Evolutionary conservation across 2,113 vertebrate genomes (phyloP).

Genomic region (Aspiorhynchus laticeps): DNA sequence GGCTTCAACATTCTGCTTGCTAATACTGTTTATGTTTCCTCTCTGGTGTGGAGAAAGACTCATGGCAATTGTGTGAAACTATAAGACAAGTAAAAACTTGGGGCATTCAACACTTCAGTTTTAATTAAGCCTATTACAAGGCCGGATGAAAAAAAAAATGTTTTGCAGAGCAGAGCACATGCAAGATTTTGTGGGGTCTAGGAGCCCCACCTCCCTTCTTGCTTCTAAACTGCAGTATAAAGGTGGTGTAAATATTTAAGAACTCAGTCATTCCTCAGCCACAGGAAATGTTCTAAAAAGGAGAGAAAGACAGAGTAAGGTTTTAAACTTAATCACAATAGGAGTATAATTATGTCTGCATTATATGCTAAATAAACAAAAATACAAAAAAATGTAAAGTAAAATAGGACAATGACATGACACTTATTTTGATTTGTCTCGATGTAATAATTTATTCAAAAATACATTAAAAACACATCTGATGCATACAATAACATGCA

Average conservation of each 20-base stretch:
- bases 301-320: conserved; percentile 37
- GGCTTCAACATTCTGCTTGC: conserved; percentile 79
- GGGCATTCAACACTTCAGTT: not conserved
- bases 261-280: conserved; percentile 65
- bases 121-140: conserved; percentile 30
- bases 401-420: not conserved
- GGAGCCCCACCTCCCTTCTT: conserved; percentile 60
- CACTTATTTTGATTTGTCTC: not conserved
- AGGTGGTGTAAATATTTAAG: conserved; percentile 59
- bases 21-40: conserved; percentile 82
- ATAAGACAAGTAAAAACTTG: conserved; percentile 40
- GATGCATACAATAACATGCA: not conserved
- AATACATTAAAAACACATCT: not conserved
- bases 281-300: conserved; percentile 63
- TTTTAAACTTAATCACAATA: not conserved
- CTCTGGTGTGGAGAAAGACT: conserved; percentile 91
- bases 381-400: not conserved
- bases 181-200: conserved; percentile 65
- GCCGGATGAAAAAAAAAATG: conserved; percentile 31
- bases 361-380: not conserved
- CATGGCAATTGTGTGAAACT: conserved; percentile 77
- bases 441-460: not conserved
- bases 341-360: not conserved
- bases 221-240: conserved; percentile 65
- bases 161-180: conserved; percentile 66